phyloP scores from a whole-genome alignment of 2,113 vertebrate species.

The Gulo gulo region DNA sequence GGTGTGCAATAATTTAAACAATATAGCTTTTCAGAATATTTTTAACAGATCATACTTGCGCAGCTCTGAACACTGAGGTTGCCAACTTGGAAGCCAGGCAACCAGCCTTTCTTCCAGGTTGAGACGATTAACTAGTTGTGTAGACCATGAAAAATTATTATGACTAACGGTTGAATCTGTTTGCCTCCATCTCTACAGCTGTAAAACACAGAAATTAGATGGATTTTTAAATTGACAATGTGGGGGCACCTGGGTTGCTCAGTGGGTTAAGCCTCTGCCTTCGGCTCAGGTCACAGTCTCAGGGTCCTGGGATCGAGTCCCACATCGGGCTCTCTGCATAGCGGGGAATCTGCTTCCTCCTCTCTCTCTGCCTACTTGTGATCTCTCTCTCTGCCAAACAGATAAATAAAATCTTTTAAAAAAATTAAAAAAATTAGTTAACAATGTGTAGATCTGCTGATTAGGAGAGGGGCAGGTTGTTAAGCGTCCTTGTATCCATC shows the following conservation, averaged over 20 bases:
- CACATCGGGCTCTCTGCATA: no score
- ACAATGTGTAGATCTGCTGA: background rate
- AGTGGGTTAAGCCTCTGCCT: no score
- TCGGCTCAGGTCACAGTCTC: no score
- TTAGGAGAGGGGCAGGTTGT: background rate
- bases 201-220: background rate
- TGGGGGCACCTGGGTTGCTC: no score
- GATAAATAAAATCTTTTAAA: no score
- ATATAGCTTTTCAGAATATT: background rate
- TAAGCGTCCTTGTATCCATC: background rate
- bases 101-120: background rate
- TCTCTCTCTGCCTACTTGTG: no score
- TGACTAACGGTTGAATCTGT: background rate
- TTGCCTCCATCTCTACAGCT: background rate
- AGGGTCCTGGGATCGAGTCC: no score
- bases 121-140: background rate
- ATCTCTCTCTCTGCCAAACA: no score
- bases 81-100: background rate
- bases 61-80: background rate
- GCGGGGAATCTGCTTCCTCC: no score
- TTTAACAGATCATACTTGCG: background rate
- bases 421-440: background rate
- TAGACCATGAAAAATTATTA: background rate
- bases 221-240: background rate
- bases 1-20: background rate